Conservation (phyloP, 2,113 vertebrate species). For the Camarhynchus parvulus region DNA sequence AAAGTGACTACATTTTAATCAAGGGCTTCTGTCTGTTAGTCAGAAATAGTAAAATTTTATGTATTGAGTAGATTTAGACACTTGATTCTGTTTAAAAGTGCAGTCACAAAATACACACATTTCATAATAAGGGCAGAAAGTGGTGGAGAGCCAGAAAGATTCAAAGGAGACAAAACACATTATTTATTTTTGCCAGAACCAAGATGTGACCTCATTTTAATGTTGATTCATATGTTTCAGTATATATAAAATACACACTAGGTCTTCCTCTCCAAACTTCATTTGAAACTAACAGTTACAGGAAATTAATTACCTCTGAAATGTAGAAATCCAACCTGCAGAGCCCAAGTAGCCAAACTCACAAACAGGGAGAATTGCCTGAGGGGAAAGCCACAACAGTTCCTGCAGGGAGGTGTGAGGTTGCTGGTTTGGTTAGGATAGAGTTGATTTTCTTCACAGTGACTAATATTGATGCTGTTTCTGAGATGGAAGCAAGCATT, state of each 20-base stretch:
- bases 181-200: not conserved
- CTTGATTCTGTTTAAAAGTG: not conserved
- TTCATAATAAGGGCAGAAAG: not conserved
- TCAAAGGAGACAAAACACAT: not conserved
- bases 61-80: not conserved
- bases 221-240: not conserved
- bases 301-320: not conserved
- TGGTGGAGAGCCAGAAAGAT: not conserved
- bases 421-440: not conserved
- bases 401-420: not conserved
- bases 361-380: not conserved
- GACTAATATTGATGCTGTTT: not conserved
- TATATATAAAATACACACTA: not conserved
- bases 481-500: not conserved
- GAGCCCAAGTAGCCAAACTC: not conserved
- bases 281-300: not conserved
- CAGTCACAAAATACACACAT: not conserved
- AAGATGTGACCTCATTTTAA: not conserved
- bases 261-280: not conserved
- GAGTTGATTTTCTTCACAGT: not conserved
- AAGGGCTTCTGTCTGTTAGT: not conserved
- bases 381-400: not conserved
- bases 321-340: not conserved
- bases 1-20: constrained; percentile 10
- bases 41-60: not conserved